These are phyloP conservation scores for Chalcosyrphus nemorum DNA, from an alignment of 2,888 invertebrate species.

Conservation along the genomic window DNA sequence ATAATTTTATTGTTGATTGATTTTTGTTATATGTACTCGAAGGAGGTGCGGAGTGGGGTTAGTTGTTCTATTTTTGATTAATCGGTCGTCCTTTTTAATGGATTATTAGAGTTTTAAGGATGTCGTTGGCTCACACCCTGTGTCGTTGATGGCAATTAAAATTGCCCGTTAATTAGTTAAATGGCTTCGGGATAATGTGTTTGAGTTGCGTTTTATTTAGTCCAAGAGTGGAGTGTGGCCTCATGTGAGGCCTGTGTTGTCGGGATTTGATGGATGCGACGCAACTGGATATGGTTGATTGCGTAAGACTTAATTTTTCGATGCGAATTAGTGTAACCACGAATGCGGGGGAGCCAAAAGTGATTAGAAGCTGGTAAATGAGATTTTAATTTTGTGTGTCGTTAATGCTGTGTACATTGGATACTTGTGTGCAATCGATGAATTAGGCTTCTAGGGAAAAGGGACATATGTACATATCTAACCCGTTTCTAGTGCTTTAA, in stretches of 20 bases:
- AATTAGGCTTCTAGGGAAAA: no score
- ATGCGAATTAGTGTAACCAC: not conserved
- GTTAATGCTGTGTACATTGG: no score
- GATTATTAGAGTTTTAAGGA: slow-evolving; percentile 68
- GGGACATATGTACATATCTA: no score
- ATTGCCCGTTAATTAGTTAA: slow-evolving; percentile 69
- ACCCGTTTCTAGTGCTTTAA: no score
- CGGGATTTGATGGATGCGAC: slow-evolving; percentile 50
- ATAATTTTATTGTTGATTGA: slow-evolving; percentile 69
- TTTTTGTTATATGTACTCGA: slow-evolving; percentile 18
- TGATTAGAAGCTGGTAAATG: not conserved
- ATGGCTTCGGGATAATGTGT: slow-evolving; percentile 57
- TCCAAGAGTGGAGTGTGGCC: not conserved
- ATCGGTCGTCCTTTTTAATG: slow-evolving; percentile 68
- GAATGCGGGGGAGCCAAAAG: not conserved
- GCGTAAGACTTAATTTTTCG: slow-evolving; percentile 39
- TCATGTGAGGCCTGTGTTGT: not conserved
- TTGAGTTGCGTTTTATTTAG: slow-evolving; percentile 18
- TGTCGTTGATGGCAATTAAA: slow-evolving; percentile 62
- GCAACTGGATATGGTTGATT: slow-evolving; percentile 59
- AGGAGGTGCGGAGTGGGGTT: slow-evolving; percentile 20
- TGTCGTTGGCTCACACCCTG: slow-evolving; percentile 59
- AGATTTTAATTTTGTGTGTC: not conserved
- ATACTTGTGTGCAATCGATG: no score
- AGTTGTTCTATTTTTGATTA: slow-evolving; percentile 63